Evolutionary conservation across 2,888 invertebrate genomes (phyloP).

Genomic region (Mythimna impura): DNA sequence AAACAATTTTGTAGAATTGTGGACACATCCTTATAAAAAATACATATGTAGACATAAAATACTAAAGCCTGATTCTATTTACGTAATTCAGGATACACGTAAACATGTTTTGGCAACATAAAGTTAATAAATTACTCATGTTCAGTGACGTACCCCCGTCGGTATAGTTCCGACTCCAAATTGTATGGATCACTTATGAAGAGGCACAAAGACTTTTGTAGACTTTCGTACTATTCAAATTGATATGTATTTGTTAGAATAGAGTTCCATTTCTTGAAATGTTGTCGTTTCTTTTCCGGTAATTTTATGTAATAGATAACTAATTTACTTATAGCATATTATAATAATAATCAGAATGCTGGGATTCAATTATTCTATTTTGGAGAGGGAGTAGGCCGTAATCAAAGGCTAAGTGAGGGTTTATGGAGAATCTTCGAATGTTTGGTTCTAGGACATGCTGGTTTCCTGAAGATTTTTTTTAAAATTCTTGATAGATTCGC

Average conservation of each 20-base stretch:
- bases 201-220: conserved; percentile 44
- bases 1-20: not conserved
- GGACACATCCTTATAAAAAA: not conserved
- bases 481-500: no score
- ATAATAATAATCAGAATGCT: no score
- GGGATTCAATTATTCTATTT: no score
- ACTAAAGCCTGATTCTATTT: conserved; percentile 41
- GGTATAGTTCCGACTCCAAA: conserved; percentile 39
- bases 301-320: not conserved
- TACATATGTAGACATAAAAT: conserved; percentile 13
- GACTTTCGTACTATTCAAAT: conserved; percentile 33
- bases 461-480: no score
- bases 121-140: conserved; percentile 70
- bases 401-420: no score
- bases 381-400: no score
- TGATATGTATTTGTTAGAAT: conserved; percentile 27
- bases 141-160: conserved; percentile 32
- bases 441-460: no score
- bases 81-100: conserved; percentile 55
- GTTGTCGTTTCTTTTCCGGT: not conserved
- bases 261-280: not conserved
- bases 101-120: conserved; percentile 72
- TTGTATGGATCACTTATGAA: conserved; percentile 52
- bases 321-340: not conserved
- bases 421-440: no score